These are phyloP conservation scores for Calephelis virginiensis DNA, from an alignment of 1,140 invertebrate species.

Conservation along the genomic window DNA sequence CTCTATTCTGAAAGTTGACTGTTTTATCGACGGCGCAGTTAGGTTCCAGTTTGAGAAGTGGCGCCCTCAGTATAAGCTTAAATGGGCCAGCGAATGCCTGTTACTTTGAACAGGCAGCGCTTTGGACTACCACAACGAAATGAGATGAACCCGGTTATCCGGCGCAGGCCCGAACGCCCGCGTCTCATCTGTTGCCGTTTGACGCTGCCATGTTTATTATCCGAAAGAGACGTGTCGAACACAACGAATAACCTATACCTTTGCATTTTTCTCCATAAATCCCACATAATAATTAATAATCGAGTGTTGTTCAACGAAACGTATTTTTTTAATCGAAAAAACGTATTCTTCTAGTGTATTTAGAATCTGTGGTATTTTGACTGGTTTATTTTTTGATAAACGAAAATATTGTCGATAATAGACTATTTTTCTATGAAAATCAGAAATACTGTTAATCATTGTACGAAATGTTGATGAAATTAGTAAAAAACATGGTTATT, in stretches of 20 bases:
- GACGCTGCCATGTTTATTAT: constrained; percentile 74
- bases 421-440: constrained; percentile 14
- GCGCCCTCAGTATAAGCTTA: constrained; percentile 53
- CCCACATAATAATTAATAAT: constrained; percentile 42
- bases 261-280: constrained; percentile 38
- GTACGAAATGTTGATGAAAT: constrained; percentile 16
- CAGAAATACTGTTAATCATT: not conserved
- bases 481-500: constrained; percentile 15
- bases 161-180: constrained; percentile 70
- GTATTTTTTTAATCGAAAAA: constrained; percentile 10
- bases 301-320: constrained; percentile 56
- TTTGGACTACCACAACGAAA: constrained; percentile 49
- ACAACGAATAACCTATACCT: constrained; percentile 73
- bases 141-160: constrained; percentile 59
- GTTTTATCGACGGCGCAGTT: constrained; percentile 68
- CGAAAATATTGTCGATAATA: not conserved
- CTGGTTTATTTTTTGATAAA: too few species aligned
- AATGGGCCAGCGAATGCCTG: constrained; percentile 31
- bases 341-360: not conserved
- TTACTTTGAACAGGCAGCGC: constrained; percentile 53
- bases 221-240: constrained; percentile 67
- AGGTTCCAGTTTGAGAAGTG: constrained; percentile 59
- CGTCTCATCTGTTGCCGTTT: constrained; percentile 72
- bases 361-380: too few species aligned
- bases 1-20: constrained; percentile 34